These are phyloP conservation scores for Eupithecia insigniata DNA, from an alignment of 2,888 invertebrate genomes.

Conservation along the genomic window DNA sequence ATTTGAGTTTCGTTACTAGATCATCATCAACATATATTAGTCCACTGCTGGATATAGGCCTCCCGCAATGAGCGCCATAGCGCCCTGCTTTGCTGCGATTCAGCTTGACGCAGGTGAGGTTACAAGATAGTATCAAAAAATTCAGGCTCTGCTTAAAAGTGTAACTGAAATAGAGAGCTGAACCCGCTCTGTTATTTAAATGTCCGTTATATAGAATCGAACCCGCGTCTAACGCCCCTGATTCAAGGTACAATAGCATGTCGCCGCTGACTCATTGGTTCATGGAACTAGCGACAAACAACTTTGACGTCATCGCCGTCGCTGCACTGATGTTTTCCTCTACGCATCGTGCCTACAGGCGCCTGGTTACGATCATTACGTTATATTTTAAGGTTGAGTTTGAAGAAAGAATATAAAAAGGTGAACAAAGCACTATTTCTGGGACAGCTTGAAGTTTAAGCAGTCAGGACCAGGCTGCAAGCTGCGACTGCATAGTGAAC, in stretches of 20 bases:
- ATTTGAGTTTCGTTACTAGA: too few relatives aligned
- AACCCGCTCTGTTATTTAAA: background rate
- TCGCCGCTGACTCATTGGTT: conserved; percentile 31
- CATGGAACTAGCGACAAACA: conserved; percentile 35
- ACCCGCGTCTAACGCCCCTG: background rate
- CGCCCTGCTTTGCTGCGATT: too few relatives aligned
- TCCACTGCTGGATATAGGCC: too few relatives aligned
- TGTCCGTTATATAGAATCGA: background rate
- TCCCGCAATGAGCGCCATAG: too few relatives aligned
- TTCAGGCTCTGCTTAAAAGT: background rate
- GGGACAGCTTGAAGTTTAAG: too few relatives aligned
- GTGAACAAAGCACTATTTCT: background rate
- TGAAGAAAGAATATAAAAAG: background rate
- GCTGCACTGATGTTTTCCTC: conserved; percentile 15
- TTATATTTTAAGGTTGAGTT: too few relatives aligned
- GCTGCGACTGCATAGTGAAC: too few relatives aligned
- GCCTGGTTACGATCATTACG: background rate
- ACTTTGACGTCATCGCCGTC: conserved; percentile 25
- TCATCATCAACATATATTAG: too few relatives aligned
- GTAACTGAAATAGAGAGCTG: background rate
- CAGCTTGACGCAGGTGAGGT: too few relatives aligned
- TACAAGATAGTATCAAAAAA: too few relatives aligned
- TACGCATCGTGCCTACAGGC: background rate
- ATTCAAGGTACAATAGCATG: conserved; percentile 8
- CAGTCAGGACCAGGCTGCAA: too few relatives aligned